These are phyloP conservation scores for Aurelia sp. DNA, from an alignment of 30 jellyfish, hydroid and myxozoan genomes.

Conservation along the genomic window DNA sequence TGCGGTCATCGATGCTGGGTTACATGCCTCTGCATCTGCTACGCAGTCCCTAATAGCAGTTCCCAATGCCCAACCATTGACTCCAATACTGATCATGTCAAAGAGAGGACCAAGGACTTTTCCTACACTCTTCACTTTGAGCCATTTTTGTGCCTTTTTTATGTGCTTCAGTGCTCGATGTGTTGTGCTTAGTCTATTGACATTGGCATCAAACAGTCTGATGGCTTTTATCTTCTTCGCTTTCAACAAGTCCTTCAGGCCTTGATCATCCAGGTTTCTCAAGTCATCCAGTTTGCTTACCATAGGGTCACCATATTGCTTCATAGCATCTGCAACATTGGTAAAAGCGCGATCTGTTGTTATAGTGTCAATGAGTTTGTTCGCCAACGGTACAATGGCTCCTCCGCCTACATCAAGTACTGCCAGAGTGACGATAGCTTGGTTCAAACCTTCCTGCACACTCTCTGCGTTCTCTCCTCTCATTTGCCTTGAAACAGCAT, in stretches of 20 bases:
- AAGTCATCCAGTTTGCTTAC: background rate
- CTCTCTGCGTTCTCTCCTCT: constrained; percentile 14
- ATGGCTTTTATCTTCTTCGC: background rate
- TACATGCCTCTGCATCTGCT: constrained; percentile 3
- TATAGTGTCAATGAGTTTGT: constrained; percentile 9
- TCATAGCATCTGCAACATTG: background rate
- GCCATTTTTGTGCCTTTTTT: constrained; percentile 25
- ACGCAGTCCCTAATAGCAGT: constrained; percentile 17
- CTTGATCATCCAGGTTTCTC: background rate
- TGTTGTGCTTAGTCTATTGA: background rate
- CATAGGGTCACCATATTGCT: background rate
- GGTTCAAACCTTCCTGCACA: constrained; percentile 21
- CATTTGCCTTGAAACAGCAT: background rate
- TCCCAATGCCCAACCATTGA: constrained; percentile 6
- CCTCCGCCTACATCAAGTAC: constrained; percentile 40
- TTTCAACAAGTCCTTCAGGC: background rate
- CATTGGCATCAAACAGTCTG: background rate
- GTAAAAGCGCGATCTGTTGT: constrained; percentile 16
- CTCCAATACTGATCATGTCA: constrained; percentile 26
- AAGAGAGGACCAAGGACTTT: constrained; percentile 32
- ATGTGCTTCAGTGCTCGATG: constrained; percentile 5
- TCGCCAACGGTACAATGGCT: constrained; percentile 20
- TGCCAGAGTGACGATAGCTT: constrained; percentile 25
- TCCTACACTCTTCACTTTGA: constrained; percentile 4
- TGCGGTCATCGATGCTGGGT: constrained; percentile 2